These are phyloP conservation scores for Cherax destructor DNA, from an alignment of 1,140 invertebrate species.

Conservation along the genomic window DNA sequence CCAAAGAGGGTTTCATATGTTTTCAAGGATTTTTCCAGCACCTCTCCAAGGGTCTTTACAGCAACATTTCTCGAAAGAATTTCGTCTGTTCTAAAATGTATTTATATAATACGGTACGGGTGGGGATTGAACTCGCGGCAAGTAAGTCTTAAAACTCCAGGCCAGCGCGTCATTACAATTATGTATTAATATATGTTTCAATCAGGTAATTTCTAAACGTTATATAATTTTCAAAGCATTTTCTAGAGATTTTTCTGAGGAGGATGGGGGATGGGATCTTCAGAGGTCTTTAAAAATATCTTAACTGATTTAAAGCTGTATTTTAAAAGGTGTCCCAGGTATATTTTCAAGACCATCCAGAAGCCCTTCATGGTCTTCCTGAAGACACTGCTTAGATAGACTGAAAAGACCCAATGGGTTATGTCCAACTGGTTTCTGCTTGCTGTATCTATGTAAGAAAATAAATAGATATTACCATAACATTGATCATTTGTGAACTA, in stretches of 20 bases:
- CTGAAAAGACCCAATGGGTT: background rate
- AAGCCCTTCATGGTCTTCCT: background rate
- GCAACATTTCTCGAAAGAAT: too few species aligned
- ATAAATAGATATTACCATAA: background rate
- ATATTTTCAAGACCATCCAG: background rate
- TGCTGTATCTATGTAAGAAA: constrained; percentile 10
- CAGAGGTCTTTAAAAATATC: background rate
- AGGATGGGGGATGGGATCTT: too few species aligned
- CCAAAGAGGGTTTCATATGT: background rate
- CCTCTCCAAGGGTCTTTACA: too few species aligned
- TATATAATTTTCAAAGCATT: too few species aligned
- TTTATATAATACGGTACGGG: too few species aligned
- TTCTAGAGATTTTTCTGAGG: too few species aligned
- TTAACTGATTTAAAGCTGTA: background rate
- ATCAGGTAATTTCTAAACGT: too few species aligned
- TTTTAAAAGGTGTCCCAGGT: background rate
- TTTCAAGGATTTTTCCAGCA: background rate
- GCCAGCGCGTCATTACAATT: too few species aligned
- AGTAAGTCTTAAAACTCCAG: too few species aligned
- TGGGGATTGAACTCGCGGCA: too few species aligned
- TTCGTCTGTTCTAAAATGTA: too few species aligned
- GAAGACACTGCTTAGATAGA: background rate
- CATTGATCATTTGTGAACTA: constrained; percentile 6
- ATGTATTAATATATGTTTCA: too few species aligned
- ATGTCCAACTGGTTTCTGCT: constrained; percentile 1